phyloP scores from a whole-genome alignment of 2,113 vertebrate genomes.

The Leptocoma aspasia region DNA sequence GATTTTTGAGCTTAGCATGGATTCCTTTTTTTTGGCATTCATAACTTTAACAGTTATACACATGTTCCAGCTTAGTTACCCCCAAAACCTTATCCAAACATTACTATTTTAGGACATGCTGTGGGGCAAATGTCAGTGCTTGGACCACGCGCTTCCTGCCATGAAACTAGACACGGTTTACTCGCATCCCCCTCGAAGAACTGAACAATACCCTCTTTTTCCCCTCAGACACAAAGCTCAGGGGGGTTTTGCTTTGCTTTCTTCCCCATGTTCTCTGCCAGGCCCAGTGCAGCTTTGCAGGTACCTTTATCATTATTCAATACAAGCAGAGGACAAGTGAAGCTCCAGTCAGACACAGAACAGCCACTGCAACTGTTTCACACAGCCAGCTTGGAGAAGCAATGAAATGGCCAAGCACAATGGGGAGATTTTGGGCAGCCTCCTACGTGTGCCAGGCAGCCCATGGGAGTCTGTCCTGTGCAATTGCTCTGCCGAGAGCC shows the following conservation, averaged over 20 bases:
- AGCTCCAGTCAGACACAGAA: not conserved
- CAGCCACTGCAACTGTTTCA: not conserved
- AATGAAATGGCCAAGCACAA: not conserved
- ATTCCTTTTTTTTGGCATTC: conserved; percentile 10
- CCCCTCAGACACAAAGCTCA: not conserved
- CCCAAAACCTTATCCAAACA: not conserved
- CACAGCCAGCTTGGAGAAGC: not conserved
- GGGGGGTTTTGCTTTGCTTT: not conserved
- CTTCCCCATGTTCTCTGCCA: not conserved
- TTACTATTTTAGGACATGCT: not conserved
- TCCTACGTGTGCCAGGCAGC: not conserved
- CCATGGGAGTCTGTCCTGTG: not conserved
- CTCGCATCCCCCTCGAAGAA: not conserved
- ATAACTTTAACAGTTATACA: not conserved
- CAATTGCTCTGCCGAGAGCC: not conserved
- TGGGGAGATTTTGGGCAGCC: not conserved
- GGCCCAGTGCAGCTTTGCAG: not conserved
- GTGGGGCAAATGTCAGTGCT: not conserved
- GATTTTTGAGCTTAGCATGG: not conserved
- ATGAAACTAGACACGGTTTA: fast-evolving
- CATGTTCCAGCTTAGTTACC: not conserved
- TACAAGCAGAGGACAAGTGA: not conserved
- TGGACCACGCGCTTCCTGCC: fast-evolving
- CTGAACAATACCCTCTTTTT: not conserved
- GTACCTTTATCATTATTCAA: not conserved